These are phyloP conservation scores for Pantherophis vulpinus DNA, from an alignment of 2,797 vertebrate species.

Conservation along the genomic window DNA sequence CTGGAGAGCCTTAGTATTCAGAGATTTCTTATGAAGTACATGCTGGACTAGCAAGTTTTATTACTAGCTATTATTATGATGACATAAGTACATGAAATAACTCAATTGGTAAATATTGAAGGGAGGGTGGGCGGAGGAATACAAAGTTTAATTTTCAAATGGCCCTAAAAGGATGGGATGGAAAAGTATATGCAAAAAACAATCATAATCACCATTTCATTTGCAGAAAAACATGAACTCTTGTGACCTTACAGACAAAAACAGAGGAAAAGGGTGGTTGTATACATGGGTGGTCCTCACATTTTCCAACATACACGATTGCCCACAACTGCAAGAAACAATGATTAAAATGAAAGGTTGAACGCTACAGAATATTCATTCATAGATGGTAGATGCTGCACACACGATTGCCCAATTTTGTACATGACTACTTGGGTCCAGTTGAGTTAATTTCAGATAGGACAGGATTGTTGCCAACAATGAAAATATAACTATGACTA, in stretches of 20 bases:
- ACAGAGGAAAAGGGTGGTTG: neutral
- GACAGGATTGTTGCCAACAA: neutral
- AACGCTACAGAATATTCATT: neutral
- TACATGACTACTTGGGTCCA: neutral
- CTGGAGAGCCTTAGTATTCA: neutral
- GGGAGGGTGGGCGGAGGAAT: neutral
- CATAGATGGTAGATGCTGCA: neutral
- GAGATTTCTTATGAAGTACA: neutral
- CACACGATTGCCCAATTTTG: neutral
- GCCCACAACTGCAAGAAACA: neutral
- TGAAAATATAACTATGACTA: neutral
- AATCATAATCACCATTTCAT: neutral
- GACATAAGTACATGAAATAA: neutral
- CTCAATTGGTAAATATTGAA: neutral
- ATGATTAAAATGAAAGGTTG: neutral
- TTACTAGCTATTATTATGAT: neutral
- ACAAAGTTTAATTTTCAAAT: neutral
- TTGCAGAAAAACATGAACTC: neutral
- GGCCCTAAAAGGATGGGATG: neutral
- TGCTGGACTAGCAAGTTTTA: neutral
- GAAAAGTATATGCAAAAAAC: neutral
- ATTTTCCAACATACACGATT: neutral
- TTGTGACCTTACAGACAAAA: neutral
- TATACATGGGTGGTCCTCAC: neutral
- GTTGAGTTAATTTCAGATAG: neutral